Percentiles rank a stretch among this genome's conserved stretches.
Conservation (phyloP, 2,113 vertebrate genomes). For the Apaloderma vittatum region DNA sequence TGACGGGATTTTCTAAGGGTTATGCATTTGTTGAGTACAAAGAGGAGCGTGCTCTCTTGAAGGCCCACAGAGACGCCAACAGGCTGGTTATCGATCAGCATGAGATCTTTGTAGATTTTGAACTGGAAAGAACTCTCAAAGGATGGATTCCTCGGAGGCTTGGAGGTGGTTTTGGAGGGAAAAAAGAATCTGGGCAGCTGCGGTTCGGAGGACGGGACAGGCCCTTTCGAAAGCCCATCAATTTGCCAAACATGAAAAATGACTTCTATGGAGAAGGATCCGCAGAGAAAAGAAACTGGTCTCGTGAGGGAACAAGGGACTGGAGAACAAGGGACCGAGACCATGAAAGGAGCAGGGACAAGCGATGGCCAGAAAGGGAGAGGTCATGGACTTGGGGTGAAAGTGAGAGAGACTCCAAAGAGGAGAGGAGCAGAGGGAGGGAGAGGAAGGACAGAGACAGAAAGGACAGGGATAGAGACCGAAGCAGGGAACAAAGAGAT, state of each 20-base stretch:
- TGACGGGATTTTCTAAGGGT: slow-evolving; percentile 93
- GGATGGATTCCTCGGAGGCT: slow-evolving; percentile 94
- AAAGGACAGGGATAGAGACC: slow-evolving; percentile 79
- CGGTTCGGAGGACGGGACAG: slow-evolving; percentile 95
- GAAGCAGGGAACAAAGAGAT: slow-evolving; percentile 77
- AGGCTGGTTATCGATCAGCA: slow-evolving; percentile 93
- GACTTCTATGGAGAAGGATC: slow-evolving; percentile 74
- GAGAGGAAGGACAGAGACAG: slow-evolving; percentile 74
- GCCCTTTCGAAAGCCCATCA: slow-evolving; percentile 94
- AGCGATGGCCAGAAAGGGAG: slow-evolving; percentile 80
- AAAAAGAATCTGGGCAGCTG: slow-evolving; percentile 95
- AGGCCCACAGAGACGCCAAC: slow-evolving; percentile 91
- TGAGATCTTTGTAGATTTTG: slow-evolving; percentile 93
- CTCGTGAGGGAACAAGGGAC: slow-evolving; percentile 80
- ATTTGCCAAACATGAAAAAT: slow-evolving; percentile 77
- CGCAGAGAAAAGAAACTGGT: slow-evolving; percentile 74
- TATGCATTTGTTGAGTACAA: slow-evolving; percentile 95
- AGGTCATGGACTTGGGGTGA: slow-evolving; percentile 52
- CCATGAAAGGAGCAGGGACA: slow-evolving; percentile 78
- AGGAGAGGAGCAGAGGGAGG: slow-evolving; percentile 73
- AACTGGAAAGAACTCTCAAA: slow-evolving; percentile 90
- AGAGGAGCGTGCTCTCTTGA: slow-evolving; percentile 88
- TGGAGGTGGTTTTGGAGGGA: slow-evolving; percentile 93
- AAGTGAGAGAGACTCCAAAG: slow-evolving; percentile 66
- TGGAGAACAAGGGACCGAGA: slow-evolving; percentile 76